phyloP scores from a whole-genome alignment of 1,140 invertebrate genomes.

The Leguminivora glycinivorella region DNA sequence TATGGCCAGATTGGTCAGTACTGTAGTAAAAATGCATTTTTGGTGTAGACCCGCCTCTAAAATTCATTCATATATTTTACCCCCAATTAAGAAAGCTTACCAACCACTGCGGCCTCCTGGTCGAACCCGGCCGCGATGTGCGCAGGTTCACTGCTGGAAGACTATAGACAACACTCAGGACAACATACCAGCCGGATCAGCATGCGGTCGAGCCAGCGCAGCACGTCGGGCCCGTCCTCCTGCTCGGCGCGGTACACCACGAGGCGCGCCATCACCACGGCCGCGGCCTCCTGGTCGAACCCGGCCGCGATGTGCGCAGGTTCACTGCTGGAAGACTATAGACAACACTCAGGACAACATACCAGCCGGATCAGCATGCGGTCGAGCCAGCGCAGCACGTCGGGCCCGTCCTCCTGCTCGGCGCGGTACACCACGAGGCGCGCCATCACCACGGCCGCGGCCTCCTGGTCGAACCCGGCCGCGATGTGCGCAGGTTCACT shows the following conservation, averaged over 20 bases:
- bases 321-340: too few relatives aligned
- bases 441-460: slow-evolving; percentile 97
- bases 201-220: slow-evolving; percentile 99
- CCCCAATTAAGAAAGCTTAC: too few relatives aligned
- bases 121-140: slow-evolving; percentile 96
- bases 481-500: slow-evolving; percentile 88
- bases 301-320: slow-evolving; percentile 91
- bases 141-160: slow-evolving; percentile 86
- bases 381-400: slow-evolving; percentile 99
- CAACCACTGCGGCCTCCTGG: slow-evolving; percentile 97
- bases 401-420: slow-evolving; percentile 96
- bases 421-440: slow-evolving; percentile 97
- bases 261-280: slow-evolving; percentile 97
- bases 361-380: slow-evolving; percentile 98
- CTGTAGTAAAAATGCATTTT: too few relatives aligned
- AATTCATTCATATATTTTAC: too few relatives aligned
- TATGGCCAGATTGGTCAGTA: too few relatives aligned
- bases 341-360: slow-evolving; percentile 48
- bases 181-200: slow-evolving; percentile 93
- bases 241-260: slow-evolving; percentile 97
- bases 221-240: slow-evolving; percentile 97
- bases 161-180: too few relatives aligned
- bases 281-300: slow-evolving; percentile 98
- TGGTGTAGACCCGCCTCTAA: too few relatives aligned
- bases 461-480: slow-evolving; percentile 98